Evolutionary conservation across 2,888 invertebrate genomes (phyloP), one percentile per base, ranked within the genome.

Genomic region (Polyommatus icarus): DNA sequence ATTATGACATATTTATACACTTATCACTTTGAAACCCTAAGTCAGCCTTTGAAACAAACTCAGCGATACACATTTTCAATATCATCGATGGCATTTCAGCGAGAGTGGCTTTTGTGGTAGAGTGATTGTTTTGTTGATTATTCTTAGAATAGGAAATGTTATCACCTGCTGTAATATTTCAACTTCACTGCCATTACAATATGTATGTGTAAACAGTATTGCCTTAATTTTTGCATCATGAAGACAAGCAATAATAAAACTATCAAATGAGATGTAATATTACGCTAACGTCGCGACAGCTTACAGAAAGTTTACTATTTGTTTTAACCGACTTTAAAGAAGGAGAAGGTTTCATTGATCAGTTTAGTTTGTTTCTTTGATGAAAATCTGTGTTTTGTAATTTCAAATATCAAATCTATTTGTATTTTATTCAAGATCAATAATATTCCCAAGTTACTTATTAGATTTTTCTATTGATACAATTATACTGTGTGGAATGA

Each of bases 131-230:
- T 24, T 50, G 75, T 75, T 54, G 24, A 75, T 46, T 72, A 18
- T 73, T 50, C 24, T 54, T 75, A 75, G 75, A 54, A 54, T 75
- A 75, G 50, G 54, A 75, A 29, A 75, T 46, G 20, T 20, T 24
- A 75, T 54, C 75, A 54, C 50, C 75, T 15, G 75, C 75, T 50
- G 18, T 75, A 75, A 75, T 54, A 50, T 75, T 75, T 75, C 50
- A 50, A 50, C 54, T 75, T 75, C 75, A 75, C 75, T 75, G 75
- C 75, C 75, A 75, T 75, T 75, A 75, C 7, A 54, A 50, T 67
- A 67, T 75, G 15, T 50, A 50, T 54, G 6, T 46, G 18, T 46
- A 40, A 20, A 75, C 75, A 75, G 29, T 75, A 54, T 54, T 75
- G 50, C 24, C 46, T 29, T 75, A 67, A 32, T 67, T 67, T 61